Evolutionary conservation across 2,888 invertebrate genomes (phyloP), one percentile per base, ranked within the genome.

Genomic region (Fabriciana adippe): DNA sequence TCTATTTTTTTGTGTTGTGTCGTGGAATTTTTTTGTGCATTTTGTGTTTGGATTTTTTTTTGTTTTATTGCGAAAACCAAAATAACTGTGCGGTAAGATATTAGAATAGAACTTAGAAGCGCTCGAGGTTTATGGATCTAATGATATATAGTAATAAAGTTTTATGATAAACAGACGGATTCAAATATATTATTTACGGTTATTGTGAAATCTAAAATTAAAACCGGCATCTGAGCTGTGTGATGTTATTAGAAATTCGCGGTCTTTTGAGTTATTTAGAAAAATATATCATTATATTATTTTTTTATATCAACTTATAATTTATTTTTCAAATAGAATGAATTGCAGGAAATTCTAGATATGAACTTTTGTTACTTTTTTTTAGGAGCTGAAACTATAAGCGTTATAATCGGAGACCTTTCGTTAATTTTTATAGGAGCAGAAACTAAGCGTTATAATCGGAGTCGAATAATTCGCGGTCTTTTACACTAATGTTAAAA

Each of bases 11-110:
- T 69, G 76, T 76, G 74, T 61, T 68, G 74, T 72, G 68, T 51
- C 57, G 72, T 72, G 70, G 35, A 59, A 65, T 64, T 51, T 62
- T 64, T 70, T 50, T 67, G 71, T 69, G 71, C 68, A 68, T 63
- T 63, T 68, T 70, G 70, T 68, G 71, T 65, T 69, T 68, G 67
- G 31, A 51, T 41, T 64, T 57, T 59, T 21, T 31, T 55, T 60
- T 57, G 81, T 83, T 86, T 87, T 87, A 79, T 81, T 82, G 83
- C 82, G 79, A 83, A 82, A 77, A 78, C 85, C 75, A 84, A 89
- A 88, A 90, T 90, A 89, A 83, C 87, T 81, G 79, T 83, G 87
- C 78, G 87, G 88, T 85, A 86, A 87, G 88, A 87, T 87, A 89
- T 90, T 85, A 82, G 86, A 79, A 80, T 76, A 80, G 81, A 80